phyloP scores from a whole-genome alignment of 2,797 vertebrate species.

The Ctenosaura bakeri region DNA sequence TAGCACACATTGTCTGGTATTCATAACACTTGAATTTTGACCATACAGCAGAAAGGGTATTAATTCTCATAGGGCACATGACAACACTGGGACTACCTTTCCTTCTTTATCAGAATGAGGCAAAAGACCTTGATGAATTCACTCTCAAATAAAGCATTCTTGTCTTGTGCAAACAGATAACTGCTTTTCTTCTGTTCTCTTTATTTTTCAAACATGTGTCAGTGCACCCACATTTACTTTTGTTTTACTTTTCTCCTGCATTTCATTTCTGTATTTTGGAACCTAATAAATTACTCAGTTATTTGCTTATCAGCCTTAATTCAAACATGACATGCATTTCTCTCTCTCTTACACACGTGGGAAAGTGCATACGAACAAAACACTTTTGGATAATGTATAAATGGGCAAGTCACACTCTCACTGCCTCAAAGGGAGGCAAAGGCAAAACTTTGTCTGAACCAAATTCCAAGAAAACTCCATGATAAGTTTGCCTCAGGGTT shows the following conservation, averaged over 20 bases:
- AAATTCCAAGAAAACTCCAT: too few relatives aligned
- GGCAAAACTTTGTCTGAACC: too few relatives aligned
- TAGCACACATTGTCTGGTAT: too few relatives aligned
- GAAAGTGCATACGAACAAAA: constrained; percentile 48
- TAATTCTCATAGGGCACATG: neutral
- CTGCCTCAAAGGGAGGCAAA: too few relatives aligned
- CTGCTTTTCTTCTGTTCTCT: constrained; percentile 50
- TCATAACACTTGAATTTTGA: neutral
- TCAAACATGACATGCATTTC: constrained; percentile 46
- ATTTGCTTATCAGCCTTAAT: constrained; percentile 63
- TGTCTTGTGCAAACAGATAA: constrained; percentile 9
- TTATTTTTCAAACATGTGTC: constrained; percentile 36
- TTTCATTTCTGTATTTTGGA: constrained; percentile 52
- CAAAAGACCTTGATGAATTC: constrained; percentile 26
- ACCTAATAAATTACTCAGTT: constrained; percentile 65
- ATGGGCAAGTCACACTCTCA: neutral
- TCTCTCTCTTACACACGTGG: constrained; percentile 32
- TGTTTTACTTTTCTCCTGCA: constrained; percentile 4
- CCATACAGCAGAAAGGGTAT: constrained; percentile 1
- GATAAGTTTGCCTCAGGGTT: too few relatives aligned
- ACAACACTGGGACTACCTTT: constrained; percentile 19
- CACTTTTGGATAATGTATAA: constrained; percentile 53
- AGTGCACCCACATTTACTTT: constrained; percentile 13
- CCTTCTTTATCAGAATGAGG: constrained; percentile 29
- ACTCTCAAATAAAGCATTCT: constrained; percentile 39